Evolutionary conservation across 2,113 vertebrate species (phyloP), one percentile per base, ranked within the genome.

Genomic region (Hyla sarda): DNA sequence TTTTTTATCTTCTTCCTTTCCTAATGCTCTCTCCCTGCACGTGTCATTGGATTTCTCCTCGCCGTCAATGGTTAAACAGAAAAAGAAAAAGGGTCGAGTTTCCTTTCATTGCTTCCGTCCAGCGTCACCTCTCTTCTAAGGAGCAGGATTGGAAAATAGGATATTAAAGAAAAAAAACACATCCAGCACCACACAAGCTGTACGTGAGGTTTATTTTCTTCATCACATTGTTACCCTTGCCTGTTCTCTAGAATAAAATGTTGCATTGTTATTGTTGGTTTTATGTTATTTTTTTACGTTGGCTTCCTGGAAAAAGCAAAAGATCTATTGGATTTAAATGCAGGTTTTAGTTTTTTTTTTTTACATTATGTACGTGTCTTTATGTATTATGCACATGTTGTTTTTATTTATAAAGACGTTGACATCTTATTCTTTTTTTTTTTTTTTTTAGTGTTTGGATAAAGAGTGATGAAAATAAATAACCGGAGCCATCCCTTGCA

Each of bases 11-110:
- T n/a, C 41, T 8, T 60, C 6, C 92, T 92, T 93, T 92, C 89
- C 89, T 89, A 45, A 90, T 91, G 94, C 92, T 92, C 82, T 86
- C 90, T 89, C 93, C 93, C 92, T 94, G 92, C 93, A 92, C 87
- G 93, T 94, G 94, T 94, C 94, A 93, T 88, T 89, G 90, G 93
- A 93, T 78, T 86, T 90, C 87, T 86, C 89, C 82, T 87, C 89
- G 90, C 89, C 90, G 90, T 89, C 86, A 88, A 91, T 90, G 92
- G 92, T 92, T 89, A 91, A 90, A 92, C 92, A 92, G 92, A 94
- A 92, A 90, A 88, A 92, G 93, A 91, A 92, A 94, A 94, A 93
- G 90, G 91, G 91, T 90, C 90, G 89, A 90, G 90, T 92, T 92
- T 93, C 89, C 88, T 91, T 89, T 88, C 89, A 87, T 88, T 88